phyloP scores from a whole-genome alignment of 2,888 invertebrate species.

The Brachynemurus nebulosus region DNA sequence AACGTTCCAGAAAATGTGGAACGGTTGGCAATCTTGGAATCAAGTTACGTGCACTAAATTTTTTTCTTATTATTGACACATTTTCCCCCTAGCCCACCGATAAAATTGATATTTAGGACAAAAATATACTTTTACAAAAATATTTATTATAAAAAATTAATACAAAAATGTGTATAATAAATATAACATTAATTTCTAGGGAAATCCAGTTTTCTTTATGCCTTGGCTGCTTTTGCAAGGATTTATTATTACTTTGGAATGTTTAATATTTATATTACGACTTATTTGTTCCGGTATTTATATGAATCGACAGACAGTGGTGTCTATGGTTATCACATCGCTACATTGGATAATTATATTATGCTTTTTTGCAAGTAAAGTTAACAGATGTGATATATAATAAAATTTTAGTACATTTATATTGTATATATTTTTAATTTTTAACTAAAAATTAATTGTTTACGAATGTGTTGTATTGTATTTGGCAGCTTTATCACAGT shows the following conservation, averaged over 20 bases:
- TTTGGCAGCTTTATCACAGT: no score
- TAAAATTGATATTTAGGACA: no score
- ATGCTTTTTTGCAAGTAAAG: constrained; percentile 3
- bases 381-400: constrained; percentile 6
- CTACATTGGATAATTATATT: constrained; percentile 5
- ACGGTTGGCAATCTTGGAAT: no score
- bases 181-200: constrained; percentile 23
- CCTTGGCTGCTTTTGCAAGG: constrained; percentile 28
- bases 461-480: no score
- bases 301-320: constrained; percentile 1
- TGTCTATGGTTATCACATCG: neutral
- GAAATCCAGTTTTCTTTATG: constrained; percentile 26
- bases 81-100: no score
- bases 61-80: no score
- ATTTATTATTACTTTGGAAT: constrained; percentile 26
- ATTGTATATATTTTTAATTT: neutral
- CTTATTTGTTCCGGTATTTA: neutral
- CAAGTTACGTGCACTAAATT: no score
- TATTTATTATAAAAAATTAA: no score
- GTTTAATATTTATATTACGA: constrained; percentile 1
- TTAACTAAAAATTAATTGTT: no score
- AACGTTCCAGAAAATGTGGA: no score
- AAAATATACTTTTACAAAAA: no score
- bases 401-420: neutral
- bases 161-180: no score